Evolutionary conservation across 1,140 invertebrate species (phyloP).

Genomic region (Chymomyza costata): DNA sequence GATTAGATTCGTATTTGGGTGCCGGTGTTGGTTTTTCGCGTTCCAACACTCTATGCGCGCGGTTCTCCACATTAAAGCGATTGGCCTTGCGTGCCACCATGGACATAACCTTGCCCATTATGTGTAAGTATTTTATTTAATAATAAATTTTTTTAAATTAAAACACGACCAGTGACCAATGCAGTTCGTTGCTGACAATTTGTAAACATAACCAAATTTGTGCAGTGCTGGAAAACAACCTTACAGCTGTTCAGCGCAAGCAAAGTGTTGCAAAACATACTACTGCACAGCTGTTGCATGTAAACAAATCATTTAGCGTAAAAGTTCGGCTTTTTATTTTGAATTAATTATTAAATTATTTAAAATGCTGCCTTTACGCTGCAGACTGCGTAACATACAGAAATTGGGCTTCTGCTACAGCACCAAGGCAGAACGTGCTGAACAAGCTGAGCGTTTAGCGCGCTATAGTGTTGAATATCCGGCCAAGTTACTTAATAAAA

Average conservation of each 20-base stretch:
- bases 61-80: conserved; percentile 83
- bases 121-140: conserved; percentile 21
- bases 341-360: neutral
- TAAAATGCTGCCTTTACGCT: conserved; percentile 40
- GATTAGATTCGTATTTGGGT: conserved; percentile 78
- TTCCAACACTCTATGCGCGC: conserved; percentile 81
- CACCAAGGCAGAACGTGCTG: conserved; percentile 33
- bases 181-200: conserved; percentile 6
- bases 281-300: no score
- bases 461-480: conserved; percentile 59
- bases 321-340: neutral
- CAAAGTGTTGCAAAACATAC: conserved; percentile 7
- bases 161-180: neutral
- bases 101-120: conserved; percentile 78
- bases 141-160: conserved; percentile 22
- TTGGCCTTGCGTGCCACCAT: conserved; percentile 76
- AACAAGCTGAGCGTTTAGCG: conserved; percentile 17
- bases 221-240: conserved; percentile 17
- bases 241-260: no score
- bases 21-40: conserved; percentile 81
- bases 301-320: no score
- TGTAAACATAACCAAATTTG: conserved; percentile 54
- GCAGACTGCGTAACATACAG: conserved; percentile 21
- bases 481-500: conserved; percentile 54
- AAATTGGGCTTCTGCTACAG: conserved; percentile 11